Evolutionary conservation across 1,140 invertebrate species (phyloP).

Genomic region (Lepidurus apus): DNA sequence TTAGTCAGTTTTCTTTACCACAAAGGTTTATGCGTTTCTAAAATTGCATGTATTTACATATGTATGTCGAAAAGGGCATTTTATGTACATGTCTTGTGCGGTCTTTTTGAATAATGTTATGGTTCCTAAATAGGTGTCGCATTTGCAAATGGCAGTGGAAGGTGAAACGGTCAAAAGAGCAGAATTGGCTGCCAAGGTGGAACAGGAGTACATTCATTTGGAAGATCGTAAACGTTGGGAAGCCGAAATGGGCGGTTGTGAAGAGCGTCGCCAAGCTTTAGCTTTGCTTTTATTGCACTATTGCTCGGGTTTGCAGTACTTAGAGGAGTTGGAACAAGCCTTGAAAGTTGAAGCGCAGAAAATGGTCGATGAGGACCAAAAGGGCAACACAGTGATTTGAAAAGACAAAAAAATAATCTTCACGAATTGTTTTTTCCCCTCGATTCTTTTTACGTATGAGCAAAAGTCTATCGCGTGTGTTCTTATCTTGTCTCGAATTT

Average conservation of each 20-base stretch:
- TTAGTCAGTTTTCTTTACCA: no score
- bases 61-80: neutral
- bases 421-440: neutral
- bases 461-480: no score
- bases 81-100: no score
- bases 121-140: neutral
- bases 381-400: neutral
- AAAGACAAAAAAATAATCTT: neutral
- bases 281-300: conserved; percentile 33
- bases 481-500: neutral
- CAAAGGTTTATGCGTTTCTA: no score
- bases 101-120: neutral
- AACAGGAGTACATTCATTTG: conserved; percentile 19
- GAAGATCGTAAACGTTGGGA: conserved; percentile 27
- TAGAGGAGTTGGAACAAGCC: conserved; percentile 29
- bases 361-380: neutral
- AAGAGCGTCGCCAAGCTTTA: conserved; percentile 30
- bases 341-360: conserved; percentile 27
- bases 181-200: conserved; percentile 29
- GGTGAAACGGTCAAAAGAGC: conserved; percentile 13
- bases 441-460: conserved; percentile 11
- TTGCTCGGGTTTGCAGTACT: conserved; percentile 31
- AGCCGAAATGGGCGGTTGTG: conserved; percentile 31
- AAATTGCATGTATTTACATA: no score
- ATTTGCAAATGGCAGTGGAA: neutral